Conservation (phyloP, 2,888 invertebrate genomes). For the Oligia strigilis region DNA sequence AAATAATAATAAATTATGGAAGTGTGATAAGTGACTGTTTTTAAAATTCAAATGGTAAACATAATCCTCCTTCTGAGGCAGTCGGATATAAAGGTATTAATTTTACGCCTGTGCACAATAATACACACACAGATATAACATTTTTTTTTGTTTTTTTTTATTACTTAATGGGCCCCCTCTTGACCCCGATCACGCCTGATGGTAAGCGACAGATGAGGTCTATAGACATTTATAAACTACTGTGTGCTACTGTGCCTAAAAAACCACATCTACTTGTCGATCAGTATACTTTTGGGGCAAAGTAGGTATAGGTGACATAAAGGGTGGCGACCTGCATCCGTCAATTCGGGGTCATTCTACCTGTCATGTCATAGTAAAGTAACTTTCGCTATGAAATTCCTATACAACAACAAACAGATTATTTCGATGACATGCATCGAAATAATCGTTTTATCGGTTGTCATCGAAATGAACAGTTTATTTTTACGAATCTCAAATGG, state of each 20-base stretch:
- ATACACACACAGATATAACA: neutral
- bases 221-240: no score
- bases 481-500: neutral
- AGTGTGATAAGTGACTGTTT: constrained; percentile 1
- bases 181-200: no score
- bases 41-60: neutral
- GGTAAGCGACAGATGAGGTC: no score
- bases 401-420: neutral
- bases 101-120: neutral
- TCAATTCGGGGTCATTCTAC: neutral
- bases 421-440: neutral
- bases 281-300: neutral
- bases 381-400: neutral
- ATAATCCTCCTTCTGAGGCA: neutral
- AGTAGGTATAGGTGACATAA: neutral
- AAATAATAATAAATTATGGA: neutral
- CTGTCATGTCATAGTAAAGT: neutral
- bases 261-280: neutral
- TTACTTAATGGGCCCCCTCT: no score
- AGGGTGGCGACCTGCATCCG: neutral
- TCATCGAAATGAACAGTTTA: neutral
- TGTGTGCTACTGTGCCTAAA: neutral
- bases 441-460: no score
- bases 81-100: neutral
- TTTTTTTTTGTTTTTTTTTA: no score